Evolutionary conservation across 2,797 vertebrate genomes (phyloP), one percentile per base, ranked within the genome.

Genomic region (Esox lucius): DNA sequence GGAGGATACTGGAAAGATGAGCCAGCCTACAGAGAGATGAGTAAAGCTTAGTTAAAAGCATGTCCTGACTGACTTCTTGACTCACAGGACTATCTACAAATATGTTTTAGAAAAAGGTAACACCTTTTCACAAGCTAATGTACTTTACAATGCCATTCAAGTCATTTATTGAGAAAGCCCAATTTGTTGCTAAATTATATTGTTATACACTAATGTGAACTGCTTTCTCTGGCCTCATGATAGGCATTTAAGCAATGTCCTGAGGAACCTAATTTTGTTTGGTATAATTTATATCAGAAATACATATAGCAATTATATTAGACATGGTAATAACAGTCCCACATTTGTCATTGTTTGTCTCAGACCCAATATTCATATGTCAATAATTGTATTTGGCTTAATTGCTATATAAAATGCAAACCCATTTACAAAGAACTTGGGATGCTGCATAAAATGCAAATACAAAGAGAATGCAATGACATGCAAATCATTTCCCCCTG

Each of bases 71-170:
- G 9, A 46, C 42, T 6, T 4, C 42, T 46, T 46, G 42, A 46
- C 42, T 49, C 26, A 77, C 26, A 53, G 28, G n/a, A 5, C 48
- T 59, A 22, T 77, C 69, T 49, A 8, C 78, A 59, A 73, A 28
- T 66, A 76, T 73, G 73, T 77, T 61, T 84, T 49, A 24, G 39
- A 72, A 61, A 78, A 71, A n/a, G 87, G 85, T 88, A 59, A 59
- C n/a, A 85, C 82, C 42, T 26, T 71, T 72, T 70, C 31, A 71
- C 51, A 0, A 6, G n/a, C 5, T 35, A 22, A n/a, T 70, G 56
- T 61, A 82, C 5, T 46, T 13, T 46, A 46, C 46, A 85, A 81
- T 76, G 5, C 84, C 74, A 69, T 69, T 72, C 19, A 46, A 70
- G 74, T 71, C 62, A 62, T 28, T 62, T 19, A 62, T 13, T 12